Conservation (phyloP, 2,797 vertebrate species). For the Acanthopagrus latus region DNA sequence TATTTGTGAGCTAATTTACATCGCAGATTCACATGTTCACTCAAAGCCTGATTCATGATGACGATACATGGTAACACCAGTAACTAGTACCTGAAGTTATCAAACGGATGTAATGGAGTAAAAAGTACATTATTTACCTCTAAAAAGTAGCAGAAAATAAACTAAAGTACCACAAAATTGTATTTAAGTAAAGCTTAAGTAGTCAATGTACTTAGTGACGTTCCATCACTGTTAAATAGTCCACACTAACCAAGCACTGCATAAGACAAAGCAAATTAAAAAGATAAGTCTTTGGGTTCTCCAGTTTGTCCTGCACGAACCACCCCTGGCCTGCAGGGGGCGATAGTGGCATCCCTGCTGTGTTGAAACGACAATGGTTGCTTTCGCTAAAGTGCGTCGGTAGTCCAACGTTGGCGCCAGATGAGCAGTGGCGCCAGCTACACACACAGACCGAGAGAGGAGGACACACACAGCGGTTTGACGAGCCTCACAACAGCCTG, state of each 20-base stretch:
- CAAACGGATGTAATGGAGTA: not conserved
- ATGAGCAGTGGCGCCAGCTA: conserved; percentile 87
- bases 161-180: not conserved
- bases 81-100: too few relatives aligned
- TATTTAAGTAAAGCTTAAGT: not conserved
- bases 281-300: too few relatives aligned
- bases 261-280: not conserved
- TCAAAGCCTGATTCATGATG: too few relatives aligned
- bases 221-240: too few relatives aligned
- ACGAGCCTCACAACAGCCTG: conserved; percentile 68
- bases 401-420: conserved; percentile 87
- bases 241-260: not conserved
- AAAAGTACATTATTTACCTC: not conserved
- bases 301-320: not conserved
- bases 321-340: conserved; percentile 65
- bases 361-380: conserved; percentile 51
- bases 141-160: not conserved
- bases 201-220: not conserved
- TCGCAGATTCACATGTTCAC: too few relatives aligned
- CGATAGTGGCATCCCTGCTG: not conserved
- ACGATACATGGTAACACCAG: too few relatives aligned
- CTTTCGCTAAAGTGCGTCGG: conserved; percentile 78
- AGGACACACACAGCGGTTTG: conserved; percentile 61
- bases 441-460: conserved; percentile 68
- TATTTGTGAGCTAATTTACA: too few relatives aligned